Evolutionary conservation across 1,140 invertebrate species (phyloP).

Genomic region (Andrena cerasifolii): DNA sequence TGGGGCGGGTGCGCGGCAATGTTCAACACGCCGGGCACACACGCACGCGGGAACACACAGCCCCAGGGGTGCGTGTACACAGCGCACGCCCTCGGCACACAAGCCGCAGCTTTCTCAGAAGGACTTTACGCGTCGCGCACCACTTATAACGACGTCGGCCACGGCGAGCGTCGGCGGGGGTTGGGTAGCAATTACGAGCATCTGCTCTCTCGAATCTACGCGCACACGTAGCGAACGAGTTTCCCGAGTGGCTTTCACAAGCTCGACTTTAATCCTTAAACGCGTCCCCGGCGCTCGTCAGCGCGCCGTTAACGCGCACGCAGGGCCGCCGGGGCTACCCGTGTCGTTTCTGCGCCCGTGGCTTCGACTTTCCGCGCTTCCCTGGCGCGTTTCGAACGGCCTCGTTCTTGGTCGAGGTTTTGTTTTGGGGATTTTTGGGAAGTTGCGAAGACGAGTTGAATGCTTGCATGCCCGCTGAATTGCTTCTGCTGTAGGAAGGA

Average conservation of each 20-base stretch:
- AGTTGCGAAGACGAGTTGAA: too few species aligned
- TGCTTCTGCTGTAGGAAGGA: too few species aligned
- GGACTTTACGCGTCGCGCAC: conserved; percentile 61
- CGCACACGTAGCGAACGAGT: conserved; percentile 63
- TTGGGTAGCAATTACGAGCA: conserved; percentile 70
- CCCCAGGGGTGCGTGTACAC: conserved; percentile 27
- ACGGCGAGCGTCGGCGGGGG: background rate
- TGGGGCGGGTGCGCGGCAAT: background rate
- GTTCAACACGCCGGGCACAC: conserved; percentile 18
- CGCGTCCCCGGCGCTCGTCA: conserved; percentile 55
- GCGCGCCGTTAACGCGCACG: conserved; percentile 55
- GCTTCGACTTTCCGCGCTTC: background rate
- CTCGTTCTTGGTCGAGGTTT: too few species aligned
- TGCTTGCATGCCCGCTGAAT: too few species aligned
- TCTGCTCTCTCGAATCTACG: conserved; percentile 69
- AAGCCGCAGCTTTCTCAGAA: conserved; percentile 54
- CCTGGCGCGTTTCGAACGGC: background rate
- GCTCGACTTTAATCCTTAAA: conserved; percentile 69
- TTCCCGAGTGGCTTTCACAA: conserved; percentile 60
- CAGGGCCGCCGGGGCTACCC: background rate
- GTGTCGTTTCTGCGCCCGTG: background rate
- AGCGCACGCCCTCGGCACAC: conserved; percentile 14
- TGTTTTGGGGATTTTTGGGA: too few species aligned
- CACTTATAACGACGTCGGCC: conserved; percentile 38
- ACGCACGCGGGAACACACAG: conserved; percentile 20